Conservation (phyloP, 2,113 vertebrate genomes). For the Marmota flaviventris region DNA sequence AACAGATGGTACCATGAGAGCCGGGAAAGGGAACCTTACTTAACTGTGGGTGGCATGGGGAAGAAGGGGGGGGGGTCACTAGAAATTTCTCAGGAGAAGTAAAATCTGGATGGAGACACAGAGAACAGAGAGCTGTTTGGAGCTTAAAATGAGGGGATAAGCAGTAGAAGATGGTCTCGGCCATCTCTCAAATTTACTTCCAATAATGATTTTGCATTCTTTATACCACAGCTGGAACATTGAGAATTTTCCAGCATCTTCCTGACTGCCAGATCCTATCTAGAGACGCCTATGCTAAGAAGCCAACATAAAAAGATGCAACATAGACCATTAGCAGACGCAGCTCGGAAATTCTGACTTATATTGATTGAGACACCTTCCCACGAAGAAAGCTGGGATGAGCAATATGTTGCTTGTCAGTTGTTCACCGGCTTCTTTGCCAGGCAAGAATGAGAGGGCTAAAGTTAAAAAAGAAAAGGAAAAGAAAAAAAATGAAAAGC, state of each 20-base stretch:
- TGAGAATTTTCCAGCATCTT: conserved; percentile 69
- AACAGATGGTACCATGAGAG: conserved; percentile 68
- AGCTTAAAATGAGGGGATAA: neutral
- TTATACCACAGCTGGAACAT: neutral
- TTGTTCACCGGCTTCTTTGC: neutral
- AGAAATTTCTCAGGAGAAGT: conserved; percentile 51
- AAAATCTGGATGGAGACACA: conserved; percentile 18
- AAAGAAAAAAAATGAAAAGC: too few species aligned
- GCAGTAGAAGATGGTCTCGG: neutral
- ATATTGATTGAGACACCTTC: conserved; percentile 58
- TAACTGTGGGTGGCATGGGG: conserved; percentile 67
- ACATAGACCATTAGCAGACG: neutral
- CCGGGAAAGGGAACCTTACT: conserved; percentile 54
- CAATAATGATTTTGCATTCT: neutral
- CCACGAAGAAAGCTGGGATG: conserved; percentile 59
- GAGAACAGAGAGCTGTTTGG: neutral
- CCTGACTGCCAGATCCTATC: conserved; percentile 74
- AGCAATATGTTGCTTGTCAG: conserved; percentile 24
- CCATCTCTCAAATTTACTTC: neutral
- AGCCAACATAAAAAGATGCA: conserved; percentile 67
- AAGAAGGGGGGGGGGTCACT: neutral
- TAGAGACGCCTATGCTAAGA: conserved; percentile 72
- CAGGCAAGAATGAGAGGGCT: conserved; percentile 22
- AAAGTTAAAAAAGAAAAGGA: neutral
- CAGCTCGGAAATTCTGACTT: conserved; percentile 20